A percentile compares a stretch with the other conserved stretches of the same genome.
Evolutionary conservation across 2,888 invertebrate genomes (phyloP).

Genomic region (Eupithecia centaureata): DNA sequence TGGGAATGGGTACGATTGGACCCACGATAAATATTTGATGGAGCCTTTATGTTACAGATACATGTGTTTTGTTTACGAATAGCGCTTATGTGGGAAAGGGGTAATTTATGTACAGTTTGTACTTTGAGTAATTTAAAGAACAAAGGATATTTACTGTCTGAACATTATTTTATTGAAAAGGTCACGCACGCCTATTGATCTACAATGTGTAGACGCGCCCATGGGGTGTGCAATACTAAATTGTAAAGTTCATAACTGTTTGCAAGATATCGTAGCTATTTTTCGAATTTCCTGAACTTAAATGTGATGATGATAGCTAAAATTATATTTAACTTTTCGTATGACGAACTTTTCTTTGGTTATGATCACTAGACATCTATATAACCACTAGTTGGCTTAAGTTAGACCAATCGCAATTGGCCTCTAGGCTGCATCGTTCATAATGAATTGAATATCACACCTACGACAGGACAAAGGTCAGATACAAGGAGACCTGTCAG

Average conservation of each 20-base stretch:
- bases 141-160: not conserved
- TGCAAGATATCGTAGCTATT: no score
- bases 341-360: no score
- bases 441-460: not conserved
- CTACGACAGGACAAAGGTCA: conserved; percentile 19
- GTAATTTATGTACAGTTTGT: not conserved
- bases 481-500: not conserved
- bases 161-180: not conserved
- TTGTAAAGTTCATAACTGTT: no score
- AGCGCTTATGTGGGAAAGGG: not conserved
- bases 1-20: conserved; percentile 15
- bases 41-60: conserved; percentile 8
- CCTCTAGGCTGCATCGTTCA: not conserved
- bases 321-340: no score
- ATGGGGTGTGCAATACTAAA: no score
- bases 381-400: no score
- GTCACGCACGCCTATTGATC: no score
- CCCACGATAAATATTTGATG: conserved; percentile 26
- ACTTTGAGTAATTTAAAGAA: conserved; percentile 2
- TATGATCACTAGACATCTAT: no score
- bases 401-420: no score
- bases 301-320: no score
- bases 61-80: conserved; percentile 24
- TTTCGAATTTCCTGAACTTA: no score
- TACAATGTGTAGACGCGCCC: no score